Percentiles rank a stretch among this genome's conserved stretches.
Conservation (phyloP, 2,797 vertebrate genomes). For the Myotis planiceps region DNA sequence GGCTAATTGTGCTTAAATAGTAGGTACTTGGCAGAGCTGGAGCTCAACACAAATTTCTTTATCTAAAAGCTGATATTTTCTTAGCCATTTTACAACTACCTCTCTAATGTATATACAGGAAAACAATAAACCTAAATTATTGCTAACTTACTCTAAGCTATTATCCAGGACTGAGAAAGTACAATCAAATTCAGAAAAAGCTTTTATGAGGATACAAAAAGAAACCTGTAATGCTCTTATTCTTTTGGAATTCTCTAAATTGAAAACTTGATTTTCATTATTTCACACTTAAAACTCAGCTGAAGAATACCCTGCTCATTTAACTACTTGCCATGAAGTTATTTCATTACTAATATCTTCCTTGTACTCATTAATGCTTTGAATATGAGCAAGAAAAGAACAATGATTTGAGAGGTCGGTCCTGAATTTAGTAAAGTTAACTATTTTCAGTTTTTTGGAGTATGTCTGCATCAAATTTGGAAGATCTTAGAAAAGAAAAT, state of each 20-base stretch:
- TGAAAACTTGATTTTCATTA: slow-evolving; percentile 9
- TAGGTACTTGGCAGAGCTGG: not conserved
- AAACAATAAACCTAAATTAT: not conserved
- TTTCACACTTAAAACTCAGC: slow-evolving; percentile 5
- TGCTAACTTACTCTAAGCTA: not conserved
- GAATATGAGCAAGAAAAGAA: not conserved
- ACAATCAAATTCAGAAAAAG: not conserved
- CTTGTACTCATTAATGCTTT: not conserved
- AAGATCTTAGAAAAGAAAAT: slow-evolving; percentile 43
- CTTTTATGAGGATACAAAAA: not conserved
- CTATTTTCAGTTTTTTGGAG: not conserved
- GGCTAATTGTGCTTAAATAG: not conserved
- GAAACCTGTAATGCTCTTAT: not conserved
- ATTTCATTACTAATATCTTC: not conserved
- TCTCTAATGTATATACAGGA: not conserved
- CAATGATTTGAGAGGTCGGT: not conserved
- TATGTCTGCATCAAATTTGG: not conserved
- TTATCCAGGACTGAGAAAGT: not conserved
- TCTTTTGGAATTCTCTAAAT: not conserved
- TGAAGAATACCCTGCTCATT: not conserved
- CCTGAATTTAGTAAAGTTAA: slow-evolving; percentile 7
- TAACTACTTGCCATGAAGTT: not conserved
- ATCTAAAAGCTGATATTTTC: not conserved
- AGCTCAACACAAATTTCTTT: not conserved
- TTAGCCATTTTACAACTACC: not conserved